phyloP scores from a whole-genome alignment of 2,888 invertebrate species.

The Dicranocentrus wangi region DNA sequence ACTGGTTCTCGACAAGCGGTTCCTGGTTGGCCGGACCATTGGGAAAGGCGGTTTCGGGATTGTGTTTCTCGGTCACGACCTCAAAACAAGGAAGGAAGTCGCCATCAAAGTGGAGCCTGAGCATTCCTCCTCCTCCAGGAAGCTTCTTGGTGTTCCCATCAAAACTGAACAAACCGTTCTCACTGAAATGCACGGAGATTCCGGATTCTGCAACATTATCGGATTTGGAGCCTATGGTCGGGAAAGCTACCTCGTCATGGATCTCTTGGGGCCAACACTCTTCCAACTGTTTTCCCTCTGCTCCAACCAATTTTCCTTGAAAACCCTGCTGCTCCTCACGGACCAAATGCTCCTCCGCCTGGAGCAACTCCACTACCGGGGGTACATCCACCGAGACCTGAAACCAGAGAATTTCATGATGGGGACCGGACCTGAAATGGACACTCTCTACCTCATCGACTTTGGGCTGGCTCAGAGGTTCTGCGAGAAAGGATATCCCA shows the following conservation, averaged over 20 bases:
- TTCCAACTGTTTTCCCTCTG: not conserved
- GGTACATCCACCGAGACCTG: constrained; percentile 25
- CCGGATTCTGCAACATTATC: not conserved
- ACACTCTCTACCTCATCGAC: constrained; percentile 23
- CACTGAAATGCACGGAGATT: not conserved
- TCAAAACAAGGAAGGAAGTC: not conserved
- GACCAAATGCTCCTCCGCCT: constrained; percentile 33
- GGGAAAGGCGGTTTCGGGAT: not conserved
- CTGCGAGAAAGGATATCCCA: not conserved
- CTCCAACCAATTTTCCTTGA: constrained; percentile 11
- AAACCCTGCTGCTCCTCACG: constrained; percentile 19
- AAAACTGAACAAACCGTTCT: not conserved
- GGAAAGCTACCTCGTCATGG: constrained; percentile 20
- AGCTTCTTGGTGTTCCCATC: not conserved
- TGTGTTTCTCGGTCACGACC: not conserved
- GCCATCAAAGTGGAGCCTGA: constrained; percentile 15
- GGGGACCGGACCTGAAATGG: not conserved
- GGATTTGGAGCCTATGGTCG: not conserved
- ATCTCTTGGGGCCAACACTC: constrained; percentile 23
- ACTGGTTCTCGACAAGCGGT: not conserved
- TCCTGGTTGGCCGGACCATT: not conserved
- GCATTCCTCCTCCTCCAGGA: not conserved
- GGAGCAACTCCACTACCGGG: constrained; percentile 1
- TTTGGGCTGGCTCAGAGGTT: constrained; percentile 15
- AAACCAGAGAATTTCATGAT: constrained; percentile 39